A percentile compares a stretch with the other conserved stretches of the same genome.
phyloP scores from a whole-genome alignment of 2,113 vertebrate species.

The Kryptolebias marmoratus region DNA sequence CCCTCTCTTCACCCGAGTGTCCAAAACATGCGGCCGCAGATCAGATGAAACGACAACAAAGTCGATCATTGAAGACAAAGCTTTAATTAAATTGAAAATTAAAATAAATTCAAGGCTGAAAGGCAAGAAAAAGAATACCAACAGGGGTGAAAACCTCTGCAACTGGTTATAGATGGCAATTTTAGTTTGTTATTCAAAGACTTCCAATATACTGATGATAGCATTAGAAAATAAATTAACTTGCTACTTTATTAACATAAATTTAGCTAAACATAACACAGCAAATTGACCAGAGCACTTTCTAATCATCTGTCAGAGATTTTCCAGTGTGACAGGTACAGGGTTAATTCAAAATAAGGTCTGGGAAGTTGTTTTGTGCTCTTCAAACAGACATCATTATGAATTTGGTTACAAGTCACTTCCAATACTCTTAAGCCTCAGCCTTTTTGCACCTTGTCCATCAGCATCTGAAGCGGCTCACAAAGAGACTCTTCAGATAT shows the following conservation, averaged over 20 bases:
- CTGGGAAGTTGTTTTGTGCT: background rate
- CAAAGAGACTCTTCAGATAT: conserved; percentile 6
- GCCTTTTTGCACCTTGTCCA: background rate
- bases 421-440: background rate
- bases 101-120: too few species aligned
- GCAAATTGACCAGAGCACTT: background rate
- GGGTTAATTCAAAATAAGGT: background rate
- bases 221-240: background rate
- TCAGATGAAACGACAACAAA: too few species aligned
- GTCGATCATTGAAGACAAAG: too few species aligned
- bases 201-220: background rate
- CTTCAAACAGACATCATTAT: conserved; percentile 1
- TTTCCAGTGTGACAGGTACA: background rate
- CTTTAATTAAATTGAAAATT: too few species aligned
- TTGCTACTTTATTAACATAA: background rate
- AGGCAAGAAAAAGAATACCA: too few species aligned
- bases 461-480: background rate
- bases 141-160: too few species aligned
- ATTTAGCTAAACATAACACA: background rate
- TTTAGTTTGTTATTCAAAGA: too few species aligned
- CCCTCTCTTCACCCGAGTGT: too few species aligned
- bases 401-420: conserved; percentile 11
- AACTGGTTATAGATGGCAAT: too few species aligned
- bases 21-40: too few species aligned
- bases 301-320: background rate